Conservation (phyloP, 2,113 vertebrate genomes). For the Gymnarchus niloticus region DNA sequence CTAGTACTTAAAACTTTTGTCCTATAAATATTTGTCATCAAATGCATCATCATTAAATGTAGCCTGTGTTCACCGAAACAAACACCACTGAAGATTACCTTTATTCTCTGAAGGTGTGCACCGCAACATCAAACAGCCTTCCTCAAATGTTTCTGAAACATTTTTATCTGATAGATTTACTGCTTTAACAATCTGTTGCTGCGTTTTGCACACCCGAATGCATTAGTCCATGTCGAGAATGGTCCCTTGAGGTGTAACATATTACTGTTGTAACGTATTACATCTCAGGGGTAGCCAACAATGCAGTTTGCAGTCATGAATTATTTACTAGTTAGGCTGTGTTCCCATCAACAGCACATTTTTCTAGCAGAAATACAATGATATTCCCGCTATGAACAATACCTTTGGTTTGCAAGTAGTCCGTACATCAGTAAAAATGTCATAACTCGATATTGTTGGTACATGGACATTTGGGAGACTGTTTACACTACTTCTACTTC, state of each 20-base stretch:
- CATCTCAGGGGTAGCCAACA: neutral
- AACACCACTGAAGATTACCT: neutral
- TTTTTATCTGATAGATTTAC: neutral
- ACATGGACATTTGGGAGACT: neutral
- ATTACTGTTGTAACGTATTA: neutral
- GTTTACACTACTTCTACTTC: neutral
- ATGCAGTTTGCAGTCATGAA: neutral
- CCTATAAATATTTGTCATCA: neutral
- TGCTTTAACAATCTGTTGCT: neutral
- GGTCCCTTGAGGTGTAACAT: neutral
- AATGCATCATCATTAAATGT: neutral
- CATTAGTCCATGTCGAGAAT: neutral
- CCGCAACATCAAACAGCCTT: neutral
- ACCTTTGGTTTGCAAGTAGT: neutral
- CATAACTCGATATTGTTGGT: neutral
- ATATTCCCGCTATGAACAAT: neutral
- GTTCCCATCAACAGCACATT: neutral
- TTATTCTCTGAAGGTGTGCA: neutral
- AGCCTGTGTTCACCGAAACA: neutral
- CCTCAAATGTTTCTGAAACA: neutral
- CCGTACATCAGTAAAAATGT: neutral
- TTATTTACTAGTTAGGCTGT: neutral
- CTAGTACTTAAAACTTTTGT: neutral
- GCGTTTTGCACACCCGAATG: neutral
- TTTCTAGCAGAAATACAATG: neutral